These are phyloP conservation scores for Agrochola litura DNA, from an alignment of 2,888 invertebrate genomes.

Conservation along the genomic window DNA sequence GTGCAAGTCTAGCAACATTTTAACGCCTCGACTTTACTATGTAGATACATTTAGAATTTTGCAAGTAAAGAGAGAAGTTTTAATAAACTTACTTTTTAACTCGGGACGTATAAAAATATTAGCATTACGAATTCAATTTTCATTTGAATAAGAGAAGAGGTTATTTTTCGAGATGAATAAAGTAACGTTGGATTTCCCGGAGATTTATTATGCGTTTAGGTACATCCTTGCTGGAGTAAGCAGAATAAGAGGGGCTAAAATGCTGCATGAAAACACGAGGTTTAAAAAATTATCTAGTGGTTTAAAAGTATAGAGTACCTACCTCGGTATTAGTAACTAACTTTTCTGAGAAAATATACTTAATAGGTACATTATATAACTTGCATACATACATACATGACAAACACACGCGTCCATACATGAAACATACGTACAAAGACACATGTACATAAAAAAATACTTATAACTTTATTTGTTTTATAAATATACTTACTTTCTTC, in stretches of 20 bases:
- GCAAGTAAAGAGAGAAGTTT: constrained; percentile 53
- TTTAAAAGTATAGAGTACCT: not conserved
- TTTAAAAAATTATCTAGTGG: not conserved
- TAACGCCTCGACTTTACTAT: constrained; percentile 38
- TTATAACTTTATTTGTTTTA: too few species aligned
- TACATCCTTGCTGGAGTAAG: constrained; percentile 6
- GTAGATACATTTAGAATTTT: constrained; percentile 48
- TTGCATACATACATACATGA: too few species aligned
- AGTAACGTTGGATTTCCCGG: constrained; percentile 39
- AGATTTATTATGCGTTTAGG: constrained; percentile 43
- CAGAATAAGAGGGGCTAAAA: not conserved
- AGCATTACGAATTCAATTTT: constrained; percentile 64
- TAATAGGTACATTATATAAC: not conserved
- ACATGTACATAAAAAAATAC: too few species aligned
- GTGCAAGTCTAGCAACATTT: constrained; percentile 49
- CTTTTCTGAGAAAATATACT: not conserved
- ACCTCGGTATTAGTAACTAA: not conserved
- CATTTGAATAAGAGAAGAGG: constrained; percentile 54
- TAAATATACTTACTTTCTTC: not conserved
- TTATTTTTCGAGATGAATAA: constrained; percentile 49
- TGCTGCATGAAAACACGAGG: not conserved
- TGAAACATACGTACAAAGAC: too few species aligned
- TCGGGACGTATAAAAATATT: constrained; percentile 60
- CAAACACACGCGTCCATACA: too few species aligned
- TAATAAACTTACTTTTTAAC: constrained; percentile 65